Base-by-base conservation (phyloP, 2,113 vertebrate genomes). In the Microcebus murinus region DNA sequence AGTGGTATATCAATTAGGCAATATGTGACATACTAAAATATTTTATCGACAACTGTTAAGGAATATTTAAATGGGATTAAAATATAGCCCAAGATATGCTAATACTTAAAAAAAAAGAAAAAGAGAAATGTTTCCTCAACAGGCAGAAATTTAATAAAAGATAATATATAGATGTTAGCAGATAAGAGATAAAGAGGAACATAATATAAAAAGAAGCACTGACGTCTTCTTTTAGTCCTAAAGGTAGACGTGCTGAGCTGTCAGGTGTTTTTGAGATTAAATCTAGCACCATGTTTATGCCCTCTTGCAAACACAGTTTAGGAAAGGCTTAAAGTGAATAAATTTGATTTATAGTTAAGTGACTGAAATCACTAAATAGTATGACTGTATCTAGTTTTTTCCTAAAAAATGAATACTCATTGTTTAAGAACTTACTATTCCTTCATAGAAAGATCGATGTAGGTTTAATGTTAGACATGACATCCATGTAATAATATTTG, bases 41-140 rank as follows among this genome's bases (percentile, higher is more conserved):
- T 98, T 98, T 97, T 97, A 97, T 98, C 42, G 34, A 96, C 95
- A 97, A 96, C 93, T 95, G 95, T 93, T 97, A 97, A 92, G 85
- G 90, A 97, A 97, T 97, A 96, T 97, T 97, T 98, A 98, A 98
- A 94, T 82, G 52, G 93, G 94, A 95, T 95, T 97, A 92, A 98
- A 97, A 95, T 95, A 96, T 50, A 93, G 89, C 50, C 67, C 20
- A 61, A 77, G 70, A 94, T 76, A 96, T 87, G 84, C 23, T 91
- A 94, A 95, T 87, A 61, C 42, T 91, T 57, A 27, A 45, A 86
- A 95, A 76, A 3, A 20, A 5, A 48, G 59, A 61, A 61, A 14
- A 79, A 86, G 31, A 85, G 68, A 95, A 93, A 94, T 67, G 39
- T 96, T 74, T 92, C 79, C 95, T 93, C 70, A 76, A 86, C 57